phyloP scores from a whole-genome alignment of 2,888 invertebrate genomes.

The Podotricha telesiphe region DNA sequence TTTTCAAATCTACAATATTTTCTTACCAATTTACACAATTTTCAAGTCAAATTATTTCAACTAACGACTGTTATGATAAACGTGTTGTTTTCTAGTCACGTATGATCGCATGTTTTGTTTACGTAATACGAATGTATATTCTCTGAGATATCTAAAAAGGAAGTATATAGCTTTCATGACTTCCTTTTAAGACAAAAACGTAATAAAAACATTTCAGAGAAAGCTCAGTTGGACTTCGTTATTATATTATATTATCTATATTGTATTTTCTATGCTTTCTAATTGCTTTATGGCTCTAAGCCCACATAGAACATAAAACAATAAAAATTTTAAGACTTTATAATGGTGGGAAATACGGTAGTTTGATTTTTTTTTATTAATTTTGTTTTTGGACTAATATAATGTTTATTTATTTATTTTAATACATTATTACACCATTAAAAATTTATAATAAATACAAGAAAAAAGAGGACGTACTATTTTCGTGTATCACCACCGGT shows the following conservation, averaged over 20 bases:
- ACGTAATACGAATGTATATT: slow-evolving; percentile 23
- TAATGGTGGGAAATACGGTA: slow-evolving; percentile 4
- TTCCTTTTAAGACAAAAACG: slow-evolving; percentile 16
- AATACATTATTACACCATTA: too few species aligned
- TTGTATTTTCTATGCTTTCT: slow-evolving; percentile 17
- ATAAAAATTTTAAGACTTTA: neutral
- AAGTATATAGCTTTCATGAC: slow-evolving; percentile 18
- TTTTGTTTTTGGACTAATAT: too few species aligned
- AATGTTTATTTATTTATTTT: too few species aligned
- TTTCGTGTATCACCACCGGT: too few species aligned
- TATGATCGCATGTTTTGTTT: slow-evolving; percentile 33
- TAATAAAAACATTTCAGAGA: slow-evolving; percentile 20
- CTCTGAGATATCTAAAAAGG: slow-evolving; percentile 23
- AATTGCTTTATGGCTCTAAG: slow-evolving; percentile 4
- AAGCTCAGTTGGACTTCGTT: slow-evolving; percentile 1
- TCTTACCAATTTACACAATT: neutral
- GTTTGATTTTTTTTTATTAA: neutral
- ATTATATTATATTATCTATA: too few species aligned
- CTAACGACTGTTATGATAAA: slow-evolving; percentile 11
- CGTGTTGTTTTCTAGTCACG: slow-evolving; percentile 30
- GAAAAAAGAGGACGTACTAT: too few species aligned
- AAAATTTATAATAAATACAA: too few species aligned
- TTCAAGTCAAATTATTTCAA: slow-evolving; percentile 7
- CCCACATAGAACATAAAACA: slow-evolving; percentile 2
- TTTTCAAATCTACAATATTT: neutral